phyloP scores from a whole-genome alignment of 2,888 invertebrate genomes.

The Parasteatoda lunata region DNA sequence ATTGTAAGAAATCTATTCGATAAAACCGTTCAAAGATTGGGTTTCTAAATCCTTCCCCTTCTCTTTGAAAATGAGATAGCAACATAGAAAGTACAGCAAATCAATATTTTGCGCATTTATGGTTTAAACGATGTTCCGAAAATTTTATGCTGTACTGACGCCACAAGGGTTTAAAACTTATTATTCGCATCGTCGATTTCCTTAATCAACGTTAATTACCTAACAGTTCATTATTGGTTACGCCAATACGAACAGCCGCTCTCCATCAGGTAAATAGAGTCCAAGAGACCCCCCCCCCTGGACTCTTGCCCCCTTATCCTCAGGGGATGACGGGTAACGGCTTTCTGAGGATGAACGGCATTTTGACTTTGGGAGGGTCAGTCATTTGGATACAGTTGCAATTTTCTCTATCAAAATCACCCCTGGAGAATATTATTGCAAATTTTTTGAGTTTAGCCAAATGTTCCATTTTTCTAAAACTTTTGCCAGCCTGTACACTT shows the following conservation, averaged over 20 bases:
- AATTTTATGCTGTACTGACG: constrained; percentile 45
- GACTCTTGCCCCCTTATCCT: not conserved
- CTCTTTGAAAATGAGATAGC: not conserved
- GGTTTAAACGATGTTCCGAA: constrained; percentile 37
- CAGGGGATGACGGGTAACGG: constrained; percentile 1
- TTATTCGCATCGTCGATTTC: constrained; percentile 59
- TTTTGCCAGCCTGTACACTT: too few relatives aligned
- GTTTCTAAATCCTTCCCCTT: not conserved
- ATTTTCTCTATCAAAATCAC: too few relatives aligned
- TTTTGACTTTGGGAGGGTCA: not conserved
- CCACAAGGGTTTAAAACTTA: constrained; percentile 59
- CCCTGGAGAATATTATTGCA: too few relatives aligned
- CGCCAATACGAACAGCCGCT: constrained; percentile 15
- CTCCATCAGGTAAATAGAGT: constrained; percentile 33
- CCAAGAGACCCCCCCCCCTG: constrained; percentile 12
- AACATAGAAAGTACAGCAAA: constrained; percentile 18
- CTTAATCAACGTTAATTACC: constrained; percentile 65
- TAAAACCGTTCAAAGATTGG: too few relatives aligned
- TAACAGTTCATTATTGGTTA: constrained; percentile 62
- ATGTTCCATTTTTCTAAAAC: too few relatives aligned
- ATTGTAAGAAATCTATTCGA: too few relatives aligned
- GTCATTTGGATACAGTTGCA: too few relatives aligned
- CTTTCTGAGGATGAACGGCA: constrained; percentile 2
- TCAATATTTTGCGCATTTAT: constrained; percentile 48
- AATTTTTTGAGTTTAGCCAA: too few relatives aligned